These are phyloP conservation scores for Hestina assimilis DNA, from an alignment of 1,140 invertebrate genomes.

Conservation along the genomic window DNA sequence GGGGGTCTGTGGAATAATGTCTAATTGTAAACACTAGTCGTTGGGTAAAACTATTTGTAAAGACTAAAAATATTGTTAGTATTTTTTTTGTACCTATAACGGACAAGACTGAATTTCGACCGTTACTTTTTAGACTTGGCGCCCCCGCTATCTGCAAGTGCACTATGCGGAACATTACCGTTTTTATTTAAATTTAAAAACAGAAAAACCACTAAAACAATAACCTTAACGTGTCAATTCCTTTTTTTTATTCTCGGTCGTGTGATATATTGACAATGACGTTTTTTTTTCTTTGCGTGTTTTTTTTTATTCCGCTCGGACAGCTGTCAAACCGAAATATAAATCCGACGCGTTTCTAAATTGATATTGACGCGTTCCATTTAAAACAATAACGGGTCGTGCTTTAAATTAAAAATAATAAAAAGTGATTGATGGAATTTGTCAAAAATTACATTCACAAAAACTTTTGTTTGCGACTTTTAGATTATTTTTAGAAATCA, in stretches of 20 bases:
- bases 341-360: constrained; percentile 56
- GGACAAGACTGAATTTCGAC: constrained; percentile 5
- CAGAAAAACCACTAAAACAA: constrained; percentile 36
- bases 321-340: constrained; percentile 54
- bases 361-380: constrained; percentile 74
- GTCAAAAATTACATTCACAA: constrained; percentile 16
- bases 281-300: constrained; percentile 29
- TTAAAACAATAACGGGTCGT: constrained; percentile 66
- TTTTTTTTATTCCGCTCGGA: constrained; percentile 34
- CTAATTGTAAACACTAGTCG: background rate
- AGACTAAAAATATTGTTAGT: background rate
- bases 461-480: background rate
- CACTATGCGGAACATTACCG: constrained; percentile 62
- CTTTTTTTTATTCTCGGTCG: constrained; percentile 18
- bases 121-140: constrained; percentile 14
- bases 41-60: background rate
- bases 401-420: constrained; percentile 67
- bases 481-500: background rate
- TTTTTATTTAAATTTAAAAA: constrained; percentile 60
- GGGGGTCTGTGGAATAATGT: too few species aligned
- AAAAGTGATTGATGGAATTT: constrained; percentile 59
- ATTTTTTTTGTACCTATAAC: constrained; percentile 9
- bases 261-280: constrained; percentile 25
- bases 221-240: constrained; percentile 27
- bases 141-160: constrained; percentile 23